A percentile compares a stretch with the other conserved stretches of the same genome.
phyloP scores from a whole-genome alignment of 2,113 vertebrate genomes.

The Toxostoma redivivum region DNA sequence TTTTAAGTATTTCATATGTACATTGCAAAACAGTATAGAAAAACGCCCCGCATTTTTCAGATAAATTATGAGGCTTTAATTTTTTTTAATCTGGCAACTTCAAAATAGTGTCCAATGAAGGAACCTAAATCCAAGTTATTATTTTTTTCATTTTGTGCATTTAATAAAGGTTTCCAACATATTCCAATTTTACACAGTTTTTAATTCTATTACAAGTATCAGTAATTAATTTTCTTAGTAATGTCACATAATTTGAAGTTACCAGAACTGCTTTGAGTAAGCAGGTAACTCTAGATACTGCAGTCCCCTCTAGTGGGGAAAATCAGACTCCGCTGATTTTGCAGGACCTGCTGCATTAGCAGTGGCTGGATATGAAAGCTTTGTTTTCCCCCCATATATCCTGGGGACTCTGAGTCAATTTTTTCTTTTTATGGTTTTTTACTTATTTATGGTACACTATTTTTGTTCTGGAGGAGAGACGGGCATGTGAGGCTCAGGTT shows the following conservation, averaged over 20 bases:
- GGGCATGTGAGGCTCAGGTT: neutral
- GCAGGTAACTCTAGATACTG: neutral
- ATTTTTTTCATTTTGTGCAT: neutral
- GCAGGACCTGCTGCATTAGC: neutral
- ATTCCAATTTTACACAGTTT: neutral
- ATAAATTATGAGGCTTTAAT: neutral
- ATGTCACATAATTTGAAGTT: neutral
- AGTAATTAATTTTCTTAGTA: neutral
- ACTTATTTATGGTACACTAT: neutral
- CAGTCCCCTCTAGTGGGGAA: conserved; percentile 50
- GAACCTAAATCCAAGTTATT: neutral
- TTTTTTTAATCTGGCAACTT: neutral
- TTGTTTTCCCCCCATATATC: neutral
- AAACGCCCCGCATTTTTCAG: neutral
- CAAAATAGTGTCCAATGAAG: neutral
- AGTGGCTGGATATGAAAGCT: neutral
- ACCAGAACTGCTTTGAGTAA: neutral
- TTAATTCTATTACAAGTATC: neutral
- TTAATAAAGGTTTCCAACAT: neutral
- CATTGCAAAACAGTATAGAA: neutral
- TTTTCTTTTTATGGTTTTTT: neutral
- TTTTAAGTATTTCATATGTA: neutral
- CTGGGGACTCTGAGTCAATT: neutral
- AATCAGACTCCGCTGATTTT: neutral
- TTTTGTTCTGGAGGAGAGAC: neutral